Base-by-base conservation (phyloP, 2,888 invertebrate species). In the Azorinus chamasolen region DNA sequence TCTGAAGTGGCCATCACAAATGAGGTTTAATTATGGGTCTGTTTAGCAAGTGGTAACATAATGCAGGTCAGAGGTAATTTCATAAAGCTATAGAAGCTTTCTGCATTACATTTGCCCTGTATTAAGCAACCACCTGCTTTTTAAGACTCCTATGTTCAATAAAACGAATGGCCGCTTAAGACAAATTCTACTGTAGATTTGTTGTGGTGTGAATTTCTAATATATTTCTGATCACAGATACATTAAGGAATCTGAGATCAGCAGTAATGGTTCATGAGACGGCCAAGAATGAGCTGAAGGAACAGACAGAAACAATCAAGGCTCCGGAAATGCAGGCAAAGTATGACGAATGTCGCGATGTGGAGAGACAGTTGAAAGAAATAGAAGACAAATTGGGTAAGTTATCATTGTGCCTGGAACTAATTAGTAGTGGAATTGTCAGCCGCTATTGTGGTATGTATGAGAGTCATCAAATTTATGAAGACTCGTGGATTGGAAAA, bases 351-450 rank as follows among this genome's bases (percentile, higher is more conserved):
- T 92, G 89, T 69, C 66, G 87, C 4, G 91, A 91, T 27, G 90
- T 90, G 1, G 91, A 92, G 73, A 76, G 79, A 27, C 88, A 88
- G 53, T 83, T 93, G 6, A 79, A 77, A 54, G 83, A 84, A 14
- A 80, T 92, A 12, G 92, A 92, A 69, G 66, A 86, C 18, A 88
- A 89, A 83, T 80, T 93, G 37, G 92, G 92, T 92, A 57, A 70
- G 83, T 64, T 14, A 3, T 25, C 6, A 14, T 25, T 25, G 14
- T 41, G 10, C 8, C 41, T 10, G 10, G 14, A n/a, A n/a, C n/a
- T n/a, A n/a, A n/a, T n/a, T n/a, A n/a, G n/a, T 41, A 12, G 41
- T 8, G 41, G 41, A 16, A 16, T 41, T 8, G 41, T 41, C 10
- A 16, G 41, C 10, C 10, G 41, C 41, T 41, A 12, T 41, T 41